These are phyloP conservation scores for Sycobia sp. DNA, from an alignment of 1,140 invertebrate species.

Conservation along the genomic window DNA sequence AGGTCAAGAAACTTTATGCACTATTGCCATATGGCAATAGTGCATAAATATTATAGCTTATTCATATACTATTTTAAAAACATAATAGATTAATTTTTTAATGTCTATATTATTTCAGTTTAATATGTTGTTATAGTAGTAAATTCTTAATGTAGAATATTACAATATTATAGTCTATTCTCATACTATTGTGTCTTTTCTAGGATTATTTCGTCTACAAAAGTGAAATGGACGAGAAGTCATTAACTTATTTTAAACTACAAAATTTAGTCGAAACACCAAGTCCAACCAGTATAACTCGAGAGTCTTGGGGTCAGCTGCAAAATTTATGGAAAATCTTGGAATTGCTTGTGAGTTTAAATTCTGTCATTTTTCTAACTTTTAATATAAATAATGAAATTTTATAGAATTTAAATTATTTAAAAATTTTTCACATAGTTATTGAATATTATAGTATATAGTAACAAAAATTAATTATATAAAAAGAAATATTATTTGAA, in stretches of 20 bases:
- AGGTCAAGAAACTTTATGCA: too few relatives aligned
- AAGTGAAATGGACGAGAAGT: constrained; percentile 73
- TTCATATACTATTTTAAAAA: too few relatives aligned
- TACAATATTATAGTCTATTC: neutral
- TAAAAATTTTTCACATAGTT: neutral
- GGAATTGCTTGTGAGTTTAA: constrained; percentile 63
- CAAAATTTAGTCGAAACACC: constrained; percentile 77
- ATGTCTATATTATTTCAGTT: neutral
- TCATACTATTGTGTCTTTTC: too few relatives aligned
- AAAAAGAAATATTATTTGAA: neutral
- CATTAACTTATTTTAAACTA: constrained; percentile 72
- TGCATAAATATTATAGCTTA: too few relatives aligned
- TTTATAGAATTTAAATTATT: neutral
- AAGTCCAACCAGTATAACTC: constrained; percentile 77
- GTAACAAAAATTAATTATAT: neutral
- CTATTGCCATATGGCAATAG: too few relatives aligned
- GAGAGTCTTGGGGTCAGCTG: constrained; percentile 80
- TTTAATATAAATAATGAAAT: neutral
- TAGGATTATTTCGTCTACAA: constrained; percentile 75
- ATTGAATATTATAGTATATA: neutral
- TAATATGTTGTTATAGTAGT: neutral
- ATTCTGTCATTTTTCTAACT: neutral
- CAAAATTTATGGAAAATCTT: constrained; percentile 78
- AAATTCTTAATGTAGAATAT: neutral
- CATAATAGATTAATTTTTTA: too few relatives aligned